phyloP scores from a whole-genome alignment of 1,140 invertebrate species.

The Sarcophaga peregrina region DNA sequence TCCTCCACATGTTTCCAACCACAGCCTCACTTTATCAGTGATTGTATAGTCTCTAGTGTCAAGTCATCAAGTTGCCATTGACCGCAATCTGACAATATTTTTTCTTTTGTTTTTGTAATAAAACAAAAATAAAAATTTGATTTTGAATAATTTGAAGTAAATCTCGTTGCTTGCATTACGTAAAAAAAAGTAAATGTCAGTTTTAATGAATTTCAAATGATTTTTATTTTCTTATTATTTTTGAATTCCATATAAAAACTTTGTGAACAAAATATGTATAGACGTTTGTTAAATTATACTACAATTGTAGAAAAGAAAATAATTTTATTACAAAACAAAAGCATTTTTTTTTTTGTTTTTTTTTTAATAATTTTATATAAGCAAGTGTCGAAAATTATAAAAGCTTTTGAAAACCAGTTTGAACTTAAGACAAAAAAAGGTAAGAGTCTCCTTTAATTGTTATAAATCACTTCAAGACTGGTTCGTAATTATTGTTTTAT shows the following conservation, averaged over 20 bases:
- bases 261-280: neutral
- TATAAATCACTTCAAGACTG: neutral
- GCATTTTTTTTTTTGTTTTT: neutral
- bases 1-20: neutral
- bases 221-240: no score
- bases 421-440: neutral
- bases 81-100: constrained; percentile 32
- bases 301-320: neutral
- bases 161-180: neutral
- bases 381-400: neutral
- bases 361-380: neutral
- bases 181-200: neutral
- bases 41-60: constrained; percentile 4
- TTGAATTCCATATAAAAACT: neutral
- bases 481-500: neutral
- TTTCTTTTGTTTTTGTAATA: neutral
- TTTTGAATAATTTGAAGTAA: neutral
- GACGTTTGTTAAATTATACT: neutral
- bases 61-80: constrained; percentile 35
- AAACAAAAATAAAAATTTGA: constrained; percentile 6
- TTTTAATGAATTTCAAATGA: neutral
- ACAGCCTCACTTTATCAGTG: neutral
- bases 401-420: neutral
- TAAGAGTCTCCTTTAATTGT: neutral
- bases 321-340: neutral